A percentile compares a stretch with the other conserved stretches of the same genome.
These are phyloP conservation scores for Sycophila texana DNA, from an alignment of 2,888 invertebrate species.

Conservation along the genomic window DNA sequence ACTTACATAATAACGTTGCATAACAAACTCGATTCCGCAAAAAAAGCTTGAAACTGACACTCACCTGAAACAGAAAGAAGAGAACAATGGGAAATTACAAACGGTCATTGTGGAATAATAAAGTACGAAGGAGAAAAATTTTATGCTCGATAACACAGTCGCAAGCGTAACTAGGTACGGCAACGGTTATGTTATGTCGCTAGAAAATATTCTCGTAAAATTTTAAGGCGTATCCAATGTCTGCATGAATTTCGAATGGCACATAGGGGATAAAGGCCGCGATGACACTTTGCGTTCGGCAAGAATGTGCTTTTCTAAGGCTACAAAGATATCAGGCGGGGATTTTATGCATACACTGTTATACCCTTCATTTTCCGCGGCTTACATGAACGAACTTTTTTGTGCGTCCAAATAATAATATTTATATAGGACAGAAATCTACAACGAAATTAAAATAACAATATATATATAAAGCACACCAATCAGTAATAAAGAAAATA, in stretches of 20 bases:
- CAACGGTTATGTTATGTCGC: constrained; percentile 58
- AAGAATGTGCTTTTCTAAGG: constrained; percentile 8
- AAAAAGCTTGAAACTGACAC: constrained; percentile 28
- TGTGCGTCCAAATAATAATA: background rate
- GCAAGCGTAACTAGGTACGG: constrained; percentile 57
- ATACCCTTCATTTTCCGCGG: background rate
- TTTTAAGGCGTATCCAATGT: constrained; percentile 60
- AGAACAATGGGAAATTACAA: constrained; percentile 13
- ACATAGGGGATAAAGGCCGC: constrained; percentile 55
- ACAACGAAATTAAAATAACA: no score
- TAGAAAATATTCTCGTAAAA: constrained; percentile 63
- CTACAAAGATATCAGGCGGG: constrained; percentile 36
- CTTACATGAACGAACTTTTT: background rate
- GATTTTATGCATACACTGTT: constrained; percentile 42
- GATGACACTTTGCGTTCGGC: constrained; percentile 1
- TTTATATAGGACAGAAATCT: no score
- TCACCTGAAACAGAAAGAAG: constrained; percentile 62
- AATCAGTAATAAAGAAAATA: no score
- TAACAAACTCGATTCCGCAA: no score
- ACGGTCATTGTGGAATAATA: constrained; percentile 2
- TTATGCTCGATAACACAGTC: constrained; percentile 40
- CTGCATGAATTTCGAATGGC: constrained; percentile 62
- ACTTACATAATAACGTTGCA: no score
- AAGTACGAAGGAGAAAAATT: constrained; percentile 30
- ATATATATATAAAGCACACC: no score